phyloP scores from a whole-genome alignment of 23 tunicate species.

The Clavelina lepadiformis region DNA sequence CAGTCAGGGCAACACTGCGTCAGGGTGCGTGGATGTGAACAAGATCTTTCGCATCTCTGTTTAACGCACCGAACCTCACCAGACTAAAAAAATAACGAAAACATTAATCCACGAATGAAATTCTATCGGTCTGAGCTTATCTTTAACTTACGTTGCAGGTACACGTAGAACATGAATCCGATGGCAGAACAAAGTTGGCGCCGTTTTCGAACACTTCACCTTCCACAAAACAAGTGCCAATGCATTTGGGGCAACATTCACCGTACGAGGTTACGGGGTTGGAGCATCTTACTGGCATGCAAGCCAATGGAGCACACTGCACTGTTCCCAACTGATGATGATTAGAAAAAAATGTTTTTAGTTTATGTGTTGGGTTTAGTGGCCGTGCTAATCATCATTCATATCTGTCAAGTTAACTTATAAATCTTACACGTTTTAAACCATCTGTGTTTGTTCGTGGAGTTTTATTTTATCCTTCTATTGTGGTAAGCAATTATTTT shows the following conservation, averaged over 20 bases:
- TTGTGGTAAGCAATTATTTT: too few relatives aligned
- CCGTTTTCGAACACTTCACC: slow-evolving; percentile 45
- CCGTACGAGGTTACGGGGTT: slow-evolving; percentile 53
- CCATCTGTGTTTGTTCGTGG: too few relatives aligned
- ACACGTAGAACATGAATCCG: slow-evolving; percentile 62
- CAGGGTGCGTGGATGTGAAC: slow-evolving; percentile 46
- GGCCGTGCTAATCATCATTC: too few relatives aligned
- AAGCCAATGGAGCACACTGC: slow-evolving; percentile 40
- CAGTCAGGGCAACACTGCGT: slow-evolving; percentile 75
- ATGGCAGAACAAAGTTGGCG: slow-evolving; percentile 14
- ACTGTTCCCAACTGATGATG: slow-evolving; percentile 82
- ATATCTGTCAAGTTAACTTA: too few relatives aligned
- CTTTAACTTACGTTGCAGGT: slow-evolving; percentile 51
- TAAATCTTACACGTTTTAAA: too few relatives aligned
- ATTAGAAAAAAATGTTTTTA: background rate
- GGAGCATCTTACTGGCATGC: slow-evolving; percentile 44
- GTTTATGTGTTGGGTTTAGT: too few relatives aligned
- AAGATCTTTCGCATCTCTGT: slow-evolving; percentile 35
- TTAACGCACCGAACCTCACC: slow-evolving; percentile 50
- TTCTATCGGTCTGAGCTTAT: background rate
- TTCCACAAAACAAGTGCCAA: slow-evolving; percentile 46
- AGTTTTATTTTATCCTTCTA: too few relatives aligned
- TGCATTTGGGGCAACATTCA: slow-evolving; percentile 72
- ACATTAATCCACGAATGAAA: background rate
- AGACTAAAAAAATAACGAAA: slow-evolving; percentile 17